Conservation (phyloP, 2,113 vertebrate genomes). For the Pardalotus punctatus region DNA sequence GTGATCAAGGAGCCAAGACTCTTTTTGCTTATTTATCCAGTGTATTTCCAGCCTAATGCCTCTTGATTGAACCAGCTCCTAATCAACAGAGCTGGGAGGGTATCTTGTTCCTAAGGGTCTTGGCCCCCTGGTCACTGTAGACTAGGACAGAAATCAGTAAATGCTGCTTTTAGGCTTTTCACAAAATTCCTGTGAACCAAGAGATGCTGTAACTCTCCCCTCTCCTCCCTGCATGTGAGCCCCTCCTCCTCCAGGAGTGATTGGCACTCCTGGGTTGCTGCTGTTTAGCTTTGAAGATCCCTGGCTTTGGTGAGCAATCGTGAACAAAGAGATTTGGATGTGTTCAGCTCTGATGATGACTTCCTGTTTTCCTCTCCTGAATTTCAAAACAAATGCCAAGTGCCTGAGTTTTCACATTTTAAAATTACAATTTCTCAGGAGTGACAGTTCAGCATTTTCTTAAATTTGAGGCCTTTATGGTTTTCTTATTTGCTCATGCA, state of each 20-base stretch:
- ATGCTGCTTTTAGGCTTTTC: background rate
- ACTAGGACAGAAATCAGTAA: background rate
- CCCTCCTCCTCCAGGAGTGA: background rate
- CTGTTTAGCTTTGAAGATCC: background rate
- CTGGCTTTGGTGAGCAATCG: background rate
- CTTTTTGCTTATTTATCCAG: background rate
- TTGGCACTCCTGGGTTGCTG: background rate
- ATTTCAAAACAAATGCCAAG: background rate
- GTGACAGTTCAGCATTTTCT: background rate
- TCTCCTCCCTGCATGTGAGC: background rate
- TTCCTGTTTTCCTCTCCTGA: background rate
- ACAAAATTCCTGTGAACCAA: background rate
- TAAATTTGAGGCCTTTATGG: background rate
- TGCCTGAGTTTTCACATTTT: background rate
- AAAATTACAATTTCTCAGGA: background rate
- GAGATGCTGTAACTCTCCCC: background rate
- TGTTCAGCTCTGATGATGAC: background rate
- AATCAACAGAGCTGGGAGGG: background rate
- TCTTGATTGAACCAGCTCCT: background rate
- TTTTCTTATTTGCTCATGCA: background rate
- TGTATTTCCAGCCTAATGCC: background rate
- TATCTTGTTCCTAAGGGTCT: background rate
- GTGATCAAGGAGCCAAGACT: background rate
- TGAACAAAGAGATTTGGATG: background rate
- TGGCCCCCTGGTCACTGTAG: background rate